Percentiles rank a stretch among this genome's conserved stretches.
Conservation (phyloP, 2,888 invertebrate genomes). For the Drosophila sordidapex region DNA sequence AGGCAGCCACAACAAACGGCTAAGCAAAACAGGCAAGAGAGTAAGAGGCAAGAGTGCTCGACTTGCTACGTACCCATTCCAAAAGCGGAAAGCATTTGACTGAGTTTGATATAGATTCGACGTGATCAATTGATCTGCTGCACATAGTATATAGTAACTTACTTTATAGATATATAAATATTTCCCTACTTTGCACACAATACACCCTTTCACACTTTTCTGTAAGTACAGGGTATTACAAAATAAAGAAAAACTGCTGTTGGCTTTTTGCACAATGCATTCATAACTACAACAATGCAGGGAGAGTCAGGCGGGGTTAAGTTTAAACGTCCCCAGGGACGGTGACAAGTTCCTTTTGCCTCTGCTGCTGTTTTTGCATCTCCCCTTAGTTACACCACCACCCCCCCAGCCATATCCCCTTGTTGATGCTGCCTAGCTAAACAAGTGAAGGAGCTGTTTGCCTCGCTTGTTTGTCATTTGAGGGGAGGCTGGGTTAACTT, state of each 20-base stretch:
- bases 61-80: slow-evolving; percentile 1
- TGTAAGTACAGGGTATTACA: slow-evolving; percentile 26
- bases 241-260: slow-evolving; percentile 27
- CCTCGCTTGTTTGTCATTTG: slow-evolving; percentile 54
- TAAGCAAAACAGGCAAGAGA: slow-evolving; percentile 10
- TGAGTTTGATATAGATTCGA: neutral
- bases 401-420: no score
- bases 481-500: slow-evolving; percentile 59
- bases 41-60: neutral
- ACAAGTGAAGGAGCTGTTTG: slow-evolving; percentile 26
- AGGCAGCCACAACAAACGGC: slow-evolving; percentile 29
- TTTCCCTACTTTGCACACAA: rapidly evolving
- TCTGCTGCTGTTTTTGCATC: slow-evolving; percentile 2
- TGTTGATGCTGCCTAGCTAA: slow-evolving; percentile 12
- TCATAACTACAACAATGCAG: slow-evolving; percentile 49
- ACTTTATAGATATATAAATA: neutral
- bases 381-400: neutral
- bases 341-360: neutral
- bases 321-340: slow-evolving; percentile 14
- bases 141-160: no score
- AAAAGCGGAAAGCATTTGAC: neutral
- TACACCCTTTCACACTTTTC: neutral
- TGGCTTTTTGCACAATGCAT: slow-evolving; percentile 44
- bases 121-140: neutral
- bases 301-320: slow-evolving; percentile 39